phyloP scores from a whole-genome alignment of 2,113 vertebrate species.

The Hydrolagus affinis region DNA sequence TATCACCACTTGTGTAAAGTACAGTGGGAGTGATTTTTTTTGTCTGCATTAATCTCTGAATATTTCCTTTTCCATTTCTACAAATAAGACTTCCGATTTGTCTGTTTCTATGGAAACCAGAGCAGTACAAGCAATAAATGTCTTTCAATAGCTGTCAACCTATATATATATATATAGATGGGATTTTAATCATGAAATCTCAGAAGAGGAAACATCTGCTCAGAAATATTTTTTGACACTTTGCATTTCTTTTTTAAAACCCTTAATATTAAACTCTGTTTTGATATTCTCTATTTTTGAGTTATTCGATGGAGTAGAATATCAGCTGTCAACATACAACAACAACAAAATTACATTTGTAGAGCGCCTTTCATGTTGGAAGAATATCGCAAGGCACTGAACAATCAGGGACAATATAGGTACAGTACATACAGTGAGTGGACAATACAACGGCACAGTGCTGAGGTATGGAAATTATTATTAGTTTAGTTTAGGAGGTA shows the following conservation, averaged over 20 bases:
- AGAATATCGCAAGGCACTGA: no score
- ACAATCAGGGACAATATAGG: no score
- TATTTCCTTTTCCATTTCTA: slow-evolving; percentile 40
- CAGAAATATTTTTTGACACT: slow-evolving; percentile 33
- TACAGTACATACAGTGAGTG: no score
- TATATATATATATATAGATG: slow-evolving; percentile 54
- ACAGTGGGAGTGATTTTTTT: not conserved
- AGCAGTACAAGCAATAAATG: slow-evolving; percentile 61
- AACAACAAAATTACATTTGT: no score
- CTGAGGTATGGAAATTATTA: not conserved
- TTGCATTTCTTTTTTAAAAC: slow-evolving; percentile 10
- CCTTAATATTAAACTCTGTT: slow-evolving; percentile 7
- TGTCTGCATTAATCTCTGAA: not conserved
- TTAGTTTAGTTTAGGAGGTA: not conserved
- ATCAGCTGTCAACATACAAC: not conserved
- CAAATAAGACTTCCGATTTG: slow-evolving; percentile 56
- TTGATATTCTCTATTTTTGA: not conserved
- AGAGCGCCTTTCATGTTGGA: no score
- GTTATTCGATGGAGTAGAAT: not conserved
- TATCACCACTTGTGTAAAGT: not conserved
- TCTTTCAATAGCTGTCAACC: slow-evolving; percentile 66
- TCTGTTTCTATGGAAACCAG: slow-evolving; percentile 66
- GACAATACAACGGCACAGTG: not conserved
- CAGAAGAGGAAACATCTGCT: slow-evolving; percentile 47
- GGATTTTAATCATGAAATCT: slow-evolving; percentile 67